Evolutionary conservation across 2,113 vertebrate genomes (phyloP), one percentile per base, ranked within the genome.

Genomic region (Oncorhynchus clarkii): DNA sequence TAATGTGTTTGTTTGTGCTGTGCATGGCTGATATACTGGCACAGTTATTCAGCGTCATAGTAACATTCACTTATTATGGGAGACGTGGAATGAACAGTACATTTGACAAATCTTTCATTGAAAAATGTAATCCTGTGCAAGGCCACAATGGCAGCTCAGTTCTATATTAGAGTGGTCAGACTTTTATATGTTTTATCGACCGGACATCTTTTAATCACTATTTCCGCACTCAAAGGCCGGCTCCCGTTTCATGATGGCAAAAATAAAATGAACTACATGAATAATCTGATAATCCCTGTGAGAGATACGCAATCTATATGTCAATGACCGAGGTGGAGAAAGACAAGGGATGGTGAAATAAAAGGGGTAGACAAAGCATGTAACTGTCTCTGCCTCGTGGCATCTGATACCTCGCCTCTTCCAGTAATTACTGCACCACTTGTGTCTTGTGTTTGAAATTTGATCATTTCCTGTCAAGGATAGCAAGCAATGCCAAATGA

Each of bases 341-440:
- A 59, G 65, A 68, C 26, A 29, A 27, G 20, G 59, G 29, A 26
- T 57, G 71, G 86, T 82, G 5, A 83, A 89, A 88, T 78, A 29
- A n/a, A 82, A 87, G 87, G 85, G 78, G 71, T 81, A 31, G 84
- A 86, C 69, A 76, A 85, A 78, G 86, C 88, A 81, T 88, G 91
- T 91, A 90, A 89, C 80, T 74, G 49, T 81, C 88, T 78, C 73
- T 16, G 72, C 84, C 5, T 81, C 59, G 62, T 75, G 81, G 75
- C 78, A 89, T 78, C 59, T 26, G 87, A 92, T 71, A 90, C 84
- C 74, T 29, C 5, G 74, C 75, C 73, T 78, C 77, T 88, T 89
- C 90, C 89, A 85, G 88, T 92, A 91, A 91, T 92, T 88, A 90
- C 91, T 49, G 82, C 11, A 70, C 45, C 27, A 64, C 83, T 82